Conservation (phyloP, 1,140 invertebrate species). For the Heliothis virescens region DNA sequence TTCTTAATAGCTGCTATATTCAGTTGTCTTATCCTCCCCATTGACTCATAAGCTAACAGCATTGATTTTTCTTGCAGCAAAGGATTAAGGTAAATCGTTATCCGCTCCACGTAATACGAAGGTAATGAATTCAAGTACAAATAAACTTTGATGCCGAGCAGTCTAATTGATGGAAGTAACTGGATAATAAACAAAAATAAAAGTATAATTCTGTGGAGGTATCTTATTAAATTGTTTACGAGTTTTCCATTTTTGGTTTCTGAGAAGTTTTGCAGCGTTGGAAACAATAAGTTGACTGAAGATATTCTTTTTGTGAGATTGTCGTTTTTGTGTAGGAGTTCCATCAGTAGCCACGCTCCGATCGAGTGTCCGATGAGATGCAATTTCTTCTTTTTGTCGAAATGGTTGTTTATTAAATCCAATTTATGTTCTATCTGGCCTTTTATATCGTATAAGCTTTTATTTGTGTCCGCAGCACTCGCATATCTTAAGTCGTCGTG, state of each 20-base stretch:
- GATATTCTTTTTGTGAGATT: conserved; percentile 6
- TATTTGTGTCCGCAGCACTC: not conserved
- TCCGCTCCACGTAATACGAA: not conserved
- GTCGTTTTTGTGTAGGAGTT: conserved; percentile 21
- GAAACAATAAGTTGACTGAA: conserved; percentile 30
- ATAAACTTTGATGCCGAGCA: not conserved
- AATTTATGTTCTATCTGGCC: conserved; percentile 29
- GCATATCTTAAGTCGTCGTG: not conserved
- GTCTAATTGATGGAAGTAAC: not conserved
- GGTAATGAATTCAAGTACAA: not conserved
- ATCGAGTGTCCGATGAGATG: conserved; percentile 19
- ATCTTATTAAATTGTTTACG: conserved; percentile 26
- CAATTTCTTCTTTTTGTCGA: conserved; percentile 3
- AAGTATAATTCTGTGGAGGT: conserved; percentile 9
- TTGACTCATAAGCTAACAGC: conserved; percentile 11
- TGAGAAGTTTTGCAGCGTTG: conserved; percentile 20
- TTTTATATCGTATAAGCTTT: not conserved
- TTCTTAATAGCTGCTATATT: not conserved
- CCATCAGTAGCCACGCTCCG: conserved; percentile 14
- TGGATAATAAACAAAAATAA: conserved; percentile 24
- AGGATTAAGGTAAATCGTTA: conserved; percentile 2
- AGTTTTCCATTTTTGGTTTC: conserved; percentile 17
- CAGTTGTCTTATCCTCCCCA: not conserved
- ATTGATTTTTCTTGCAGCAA: conserved; percentile 8
- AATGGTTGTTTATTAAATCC: conserved; percentile 4